Evolutionary conservation across 2,113 vertebrate genomes (phyloP).

Genomic region (Oncorhynchus gorbuscha): DNA sequence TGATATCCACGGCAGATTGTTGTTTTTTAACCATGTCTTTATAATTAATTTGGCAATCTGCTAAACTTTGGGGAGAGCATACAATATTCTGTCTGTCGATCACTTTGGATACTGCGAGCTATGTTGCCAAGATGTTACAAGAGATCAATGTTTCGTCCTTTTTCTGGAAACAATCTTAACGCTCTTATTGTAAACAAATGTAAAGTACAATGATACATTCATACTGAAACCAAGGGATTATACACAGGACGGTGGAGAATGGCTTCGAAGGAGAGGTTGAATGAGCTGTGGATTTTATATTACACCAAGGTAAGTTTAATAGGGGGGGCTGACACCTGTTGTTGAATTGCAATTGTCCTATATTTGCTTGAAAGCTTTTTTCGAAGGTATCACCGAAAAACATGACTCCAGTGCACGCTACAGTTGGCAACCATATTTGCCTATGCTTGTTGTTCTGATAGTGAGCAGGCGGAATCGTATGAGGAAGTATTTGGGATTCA

Average conservation of each 20-base stretch:
- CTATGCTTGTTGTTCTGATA: not conserved
- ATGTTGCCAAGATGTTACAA: slow-evolving; percentile 56
- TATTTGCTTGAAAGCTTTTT: not conserved
- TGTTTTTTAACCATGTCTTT: slow-evolving; percentile 1
- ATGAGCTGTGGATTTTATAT: slow-evolving; percentile 91
- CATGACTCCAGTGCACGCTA: not conserved
- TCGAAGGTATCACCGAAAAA: not conserved
- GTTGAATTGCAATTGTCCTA: slow-evolving; percentile 18
- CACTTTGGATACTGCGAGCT: not conserved
- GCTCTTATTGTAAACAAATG: slow-evolving; percentile 20
- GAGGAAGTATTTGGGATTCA: not conserved
- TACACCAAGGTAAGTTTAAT: slow-evolving; percentile 84
- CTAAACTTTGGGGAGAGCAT: not conserved
- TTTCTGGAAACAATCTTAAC: slow-evolving; percentile 48
- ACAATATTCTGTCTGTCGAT: slow-evolving; percentile 1
- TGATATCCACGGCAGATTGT: slow-evolving; percentile 33
- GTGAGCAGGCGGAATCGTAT: not conserved
- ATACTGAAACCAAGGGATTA: slow-evolving; percentile 39
- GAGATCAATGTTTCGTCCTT: slow-evolving; percentile 45
- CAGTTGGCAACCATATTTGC: too few relatives aligned
- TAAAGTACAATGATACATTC: slow-evolving; percentile 35
- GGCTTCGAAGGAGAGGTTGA: slow-evolving; percentile 87
- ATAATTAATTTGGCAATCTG: slow-evolving; percentile 3
- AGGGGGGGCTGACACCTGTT: slow-evolving; percentile 68
- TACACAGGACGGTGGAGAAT: slow-evolving; percentile 67